Evolutionary conservation across 2,888 invertebrate species (phyloP), one percentile per base, ranked within the genome.

Genomic region (Clepsis dumicolana): DNA sequence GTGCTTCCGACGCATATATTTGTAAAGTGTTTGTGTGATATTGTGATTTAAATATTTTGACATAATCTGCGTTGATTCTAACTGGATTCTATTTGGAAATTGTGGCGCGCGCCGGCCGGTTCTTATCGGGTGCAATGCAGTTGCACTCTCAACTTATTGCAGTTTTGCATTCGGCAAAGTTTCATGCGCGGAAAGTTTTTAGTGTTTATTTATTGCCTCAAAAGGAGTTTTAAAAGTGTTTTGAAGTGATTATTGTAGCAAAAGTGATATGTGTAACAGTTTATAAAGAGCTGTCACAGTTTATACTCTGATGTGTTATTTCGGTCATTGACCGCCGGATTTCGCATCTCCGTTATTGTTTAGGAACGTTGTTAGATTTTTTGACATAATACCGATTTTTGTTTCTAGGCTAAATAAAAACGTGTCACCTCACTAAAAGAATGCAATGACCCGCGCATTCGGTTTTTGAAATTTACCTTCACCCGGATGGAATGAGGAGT

Each of bases 121-220:
- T 93, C 91, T 91, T 91, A 92, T 90, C 89, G 91, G 89, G 90
- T 92, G 93, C 93, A 92, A 88, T 93, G 93, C 92, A 93, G 92
- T 93, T 94, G 94, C 94, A 94, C 88, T 93, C 88, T 89, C 88
- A 93, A 94, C 93, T 93, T 93, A 93, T 91, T 94, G 94, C 94
- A 94, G 89, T 94, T 93, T 92, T 91, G 90, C 89, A 92, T 89
- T 88, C 81, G 83, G 79, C 80, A 90, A 93, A 93, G 88, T 93
- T 93, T 88, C 85, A 86, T 87, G 87, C 89, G 90, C 88, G 88
- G 86, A 93, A 93, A 91, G 90, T 93, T 93, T 90, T 82, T 86
- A 83, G 89, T 91, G 91, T 78, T 84, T 80, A 73, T 85, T 82
- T 81, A 80, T 84, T 80, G 77, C 76, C 80, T 78, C 72, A 79